These are phyloP conservation scores for Asarcornis scutulata DNA, from an alignment of 2,113 vertebrate genomes.

Conservation along the genomic window DNA sequence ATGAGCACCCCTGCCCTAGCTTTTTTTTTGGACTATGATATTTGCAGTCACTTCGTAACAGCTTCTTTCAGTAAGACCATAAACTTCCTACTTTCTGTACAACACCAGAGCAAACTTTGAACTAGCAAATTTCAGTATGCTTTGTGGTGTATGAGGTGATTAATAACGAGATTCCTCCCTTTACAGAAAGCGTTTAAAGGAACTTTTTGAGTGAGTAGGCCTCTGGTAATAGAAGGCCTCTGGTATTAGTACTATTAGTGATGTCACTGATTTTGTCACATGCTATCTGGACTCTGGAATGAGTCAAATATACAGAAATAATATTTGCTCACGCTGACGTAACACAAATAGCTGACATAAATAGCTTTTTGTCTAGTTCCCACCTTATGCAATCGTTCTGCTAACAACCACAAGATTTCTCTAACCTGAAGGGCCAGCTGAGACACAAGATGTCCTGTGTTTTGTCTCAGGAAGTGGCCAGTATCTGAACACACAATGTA, in stretches of 20 bases:
- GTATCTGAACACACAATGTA: background rate
- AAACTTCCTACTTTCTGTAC: background rate
- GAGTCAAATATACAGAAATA: background rate
- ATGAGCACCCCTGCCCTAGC: background rate
- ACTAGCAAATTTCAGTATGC: background rate
- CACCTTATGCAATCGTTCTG: background rate
- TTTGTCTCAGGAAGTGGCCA: background rate
- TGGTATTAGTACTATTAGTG: background rate
- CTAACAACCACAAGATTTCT: background rate
- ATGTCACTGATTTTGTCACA: background rate
- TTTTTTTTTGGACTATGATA: background rate
- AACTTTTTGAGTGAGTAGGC: background rate
- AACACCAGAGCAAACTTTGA: background rate
- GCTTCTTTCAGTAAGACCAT: background rate
- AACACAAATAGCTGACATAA: background rate
- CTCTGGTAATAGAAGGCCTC: background rate
- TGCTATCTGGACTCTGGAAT: background rate
- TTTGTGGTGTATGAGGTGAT: background rate
- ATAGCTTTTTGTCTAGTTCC: background rate
- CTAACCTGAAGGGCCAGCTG: background rate
- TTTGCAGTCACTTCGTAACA: background rate
- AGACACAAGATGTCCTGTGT: background rate
- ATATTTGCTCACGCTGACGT: background rate
- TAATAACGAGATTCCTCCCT: background rate
- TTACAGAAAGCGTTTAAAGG: background rate